Conservation (phyloP, 2,888 invertebrate genomes). For the Sarcophaga variegata region DNA sequence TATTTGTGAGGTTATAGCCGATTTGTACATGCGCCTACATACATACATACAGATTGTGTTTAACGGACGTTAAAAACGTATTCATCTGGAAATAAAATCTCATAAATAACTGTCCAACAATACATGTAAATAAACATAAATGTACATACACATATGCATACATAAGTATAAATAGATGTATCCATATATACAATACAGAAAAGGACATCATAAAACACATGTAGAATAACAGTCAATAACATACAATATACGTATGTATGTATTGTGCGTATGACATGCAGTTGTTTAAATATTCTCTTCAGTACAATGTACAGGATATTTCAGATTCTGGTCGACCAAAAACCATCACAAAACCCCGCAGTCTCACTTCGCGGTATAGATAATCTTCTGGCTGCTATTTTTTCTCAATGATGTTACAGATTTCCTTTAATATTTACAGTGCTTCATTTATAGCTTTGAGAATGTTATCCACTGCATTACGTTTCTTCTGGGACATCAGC, state of each 20-base stretch:
- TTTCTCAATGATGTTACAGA: too few relatives aligned
- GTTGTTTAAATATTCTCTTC: slow-evolving; percentile 3
- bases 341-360: too few relatives aligned
- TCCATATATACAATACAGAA: not conserved
- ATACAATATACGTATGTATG: too few relatives aligned
- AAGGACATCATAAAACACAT: not conserved
- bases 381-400: too few relatives aligned
- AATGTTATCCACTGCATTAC: too few relatives aligned
- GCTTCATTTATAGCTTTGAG: too few relatives aligned
- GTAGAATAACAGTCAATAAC: not conserved
- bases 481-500: too few relatives aligned
- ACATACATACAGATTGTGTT: slow-evolving; percentile 38
- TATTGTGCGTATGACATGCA: not conserved
- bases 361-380: too few relatives aligned
- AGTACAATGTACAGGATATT: not conserved
- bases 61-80: slow-evolving; percentile 70
- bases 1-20: slow-evolving; percentile 22
- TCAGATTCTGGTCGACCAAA: too few relatives aligned
- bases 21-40: not conserved
- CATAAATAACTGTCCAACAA: slow-evolving; percentile 53
- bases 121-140: slow-evolving; percentile 15
- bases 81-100: slow-evolving; percentile 68
- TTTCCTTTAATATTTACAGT: too few relatives aligned
- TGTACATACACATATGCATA: not conserved
- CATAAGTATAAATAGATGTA: not conserved